These are phyloP conservation scores for Pemphigus obesinymphae DNA, from an alignment of 1,140 invertebrate species.

Conservation along the genomic window DNA sequence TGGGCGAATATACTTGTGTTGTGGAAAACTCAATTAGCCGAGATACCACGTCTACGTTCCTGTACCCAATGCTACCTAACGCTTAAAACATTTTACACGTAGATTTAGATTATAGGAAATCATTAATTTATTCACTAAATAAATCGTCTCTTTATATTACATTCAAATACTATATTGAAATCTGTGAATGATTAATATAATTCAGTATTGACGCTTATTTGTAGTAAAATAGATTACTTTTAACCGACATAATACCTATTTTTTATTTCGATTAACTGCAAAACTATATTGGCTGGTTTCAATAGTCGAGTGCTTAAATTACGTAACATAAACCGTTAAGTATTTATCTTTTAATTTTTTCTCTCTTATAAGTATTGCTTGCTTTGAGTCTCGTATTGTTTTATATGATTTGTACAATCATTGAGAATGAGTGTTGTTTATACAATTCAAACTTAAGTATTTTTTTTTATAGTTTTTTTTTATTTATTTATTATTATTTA, in stretches of 20 bases:
- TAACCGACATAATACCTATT: too few species aligned
- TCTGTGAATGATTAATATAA: neutral
- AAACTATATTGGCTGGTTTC: neutral
- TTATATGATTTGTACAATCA: neutral
- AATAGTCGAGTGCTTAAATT: neutral
- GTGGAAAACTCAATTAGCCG: conserved; percentile 9
- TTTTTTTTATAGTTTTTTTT: neutral
- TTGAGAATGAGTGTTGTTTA: neutral
- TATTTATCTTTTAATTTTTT: conserved; percentile 2
- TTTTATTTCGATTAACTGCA: neutral
- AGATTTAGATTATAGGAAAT: neutral
- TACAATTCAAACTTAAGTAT: neutral
- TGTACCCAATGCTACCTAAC: conserved; percentile 31
- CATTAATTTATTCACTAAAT: neutral
- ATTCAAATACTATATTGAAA: neutral
- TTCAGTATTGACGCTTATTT: neutral
- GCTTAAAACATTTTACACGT: neutral
- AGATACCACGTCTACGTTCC: conserved; percentile 25
- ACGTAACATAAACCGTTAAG: neutral
- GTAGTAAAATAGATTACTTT: neutral
- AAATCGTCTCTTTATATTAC: neutral
- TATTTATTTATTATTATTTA: neutral
- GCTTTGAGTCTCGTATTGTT: neutral
- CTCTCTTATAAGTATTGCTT: neutral
- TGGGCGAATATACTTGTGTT: conserved; percentile 37